Base-by-base conservation (phyloP, 2,113 vertebrate genomes). In the Isurus oxyrinchus region DNA sequence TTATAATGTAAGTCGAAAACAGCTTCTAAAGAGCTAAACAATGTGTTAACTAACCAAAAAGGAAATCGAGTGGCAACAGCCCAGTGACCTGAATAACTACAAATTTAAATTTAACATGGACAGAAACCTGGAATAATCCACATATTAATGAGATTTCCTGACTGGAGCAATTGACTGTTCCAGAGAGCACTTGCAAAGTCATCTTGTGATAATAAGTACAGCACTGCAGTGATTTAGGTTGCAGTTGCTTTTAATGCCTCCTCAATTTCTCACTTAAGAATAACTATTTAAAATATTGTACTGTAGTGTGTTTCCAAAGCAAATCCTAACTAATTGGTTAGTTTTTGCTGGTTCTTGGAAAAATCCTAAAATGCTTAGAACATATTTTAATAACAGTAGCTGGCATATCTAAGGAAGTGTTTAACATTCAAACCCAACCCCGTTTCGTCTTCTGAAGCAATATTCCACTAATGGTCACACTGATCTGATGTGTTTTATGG, bases 41-140 rank as follows among this genome's bases (percentile, higher is more conserved):
- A 76, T 95, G 94, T 95, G 66, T 72, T 95, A 95, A 95, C 94
- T 31, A 55, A 76, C 53, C 94, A 95, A 95, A 72, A 55, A 35
- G 66, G 67, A 53, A 95, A 31, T 53, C 25, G 27, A 72, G 94
- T 95, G 63, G 94, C 94, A 69, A 72, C 94, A 95, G 94, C 94
- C 44, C 94, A 69, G 23, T 95, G 66, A 95, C 94, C 94, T 95
- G 94, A 72, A 95, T 72, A 95, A 72, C 66, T 76, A 72, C 66
- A 76, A 95, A 95, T 76, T 95, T 72, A 95, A 95, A 95, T 95
- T 95, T 72, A 95, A 95, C 67, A 53, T 95, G 44, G 44, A 95
- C 40, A 53, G 40, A 95, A 95, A 95, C 94, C 94, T 27, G 40
- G 35, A 95, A 53, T 69, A 95, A 95, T 69, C 94, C 94, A 69